Evolutionary conservation across 2,888 invertebrate genomes (phyloP), one percentile per base, ranked within the genome.

Genomic region (Andrena flavipes): DNA sequence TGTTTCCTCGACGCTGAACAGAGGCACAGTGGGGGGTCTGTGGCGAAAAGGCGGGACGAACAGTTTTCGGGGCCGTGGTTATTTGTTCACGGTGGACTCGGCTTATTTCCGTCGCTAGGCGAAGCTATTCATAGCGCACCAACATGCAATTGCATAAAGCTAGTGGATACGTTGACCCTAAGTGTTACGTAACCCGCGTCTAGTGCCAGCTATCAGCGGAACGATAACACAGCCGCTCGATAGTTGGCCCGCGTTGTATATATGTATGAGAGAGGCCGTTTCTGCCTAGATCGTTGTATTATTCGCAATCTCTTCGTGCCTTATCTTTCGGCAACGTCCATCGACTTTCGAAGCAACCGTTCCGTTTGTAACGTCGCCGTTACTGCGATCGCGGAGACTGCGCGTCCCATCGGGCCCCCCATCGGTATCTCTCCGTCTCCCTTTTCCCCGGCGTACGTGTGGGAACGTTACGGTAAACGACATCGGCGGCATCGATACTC

Each of bases 91-190:
- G 75, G 30, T 76, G 72, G 49, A 62, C 73, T 51, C 80, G 81
- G 75, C 80, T 88, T 80, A 80, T 76, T 76, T 78, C 88, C 74
- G 82, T 82, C 88, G 84, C 88, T 88, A 83, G 88, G 71, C 65
- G 23, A 73, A 71, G 83, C 93, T 93, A 93, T 93, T 92, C 92
- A 92, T 93, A 93, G 93, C 90, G 87, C 92, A 90, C 91, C 90
- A 90, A 90, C 92, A 90, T 92, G 92, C 92, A 93, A 92, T 92
- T 93, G 92, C 93, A 92, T 93, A 93, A 93, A 93, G 90, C 90
- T 87, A 87, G 89, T 89, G 92, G 92, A 93, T 93, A 92, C 93
- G 90, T 93, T 93, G 93, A 93, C 93, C 93, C 92, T 92, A 90
- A 88, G 87, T 84, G 86, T 91, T 91, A 90, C 89, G 91, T 90